Evolutionary conservation across 2,113 vertebrate species (phyloP), one percentile per base, ranked within the genome.

Genomic region (Vicugna pacos): DNA sequence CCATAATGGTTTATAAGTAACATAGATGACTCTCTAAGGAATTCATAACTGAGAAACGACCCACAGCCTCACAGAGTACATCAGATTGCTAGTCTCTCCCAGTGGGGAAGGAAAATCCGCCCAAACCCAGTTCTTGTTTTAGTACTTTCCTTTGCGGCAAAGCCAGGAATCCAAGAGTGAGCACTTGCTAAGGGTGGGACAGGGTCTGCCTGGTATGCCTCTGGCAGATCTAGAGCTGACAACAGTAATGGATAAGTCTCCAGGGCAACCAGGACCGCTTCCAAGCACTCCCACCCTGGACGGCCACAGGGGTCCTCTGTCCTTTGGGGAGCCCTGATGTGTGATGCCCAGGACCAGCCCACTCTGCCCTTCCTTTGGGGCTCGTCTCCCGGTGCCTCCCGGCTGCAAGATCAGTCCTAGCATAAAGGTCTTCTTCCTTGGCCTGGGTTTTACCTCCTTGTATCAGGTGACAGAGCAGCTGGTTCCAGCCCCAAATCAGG

Each of bases 381-480:
- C 7, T 75, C 19, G 35, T 35, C 50, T 88, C 75, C 22, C 15
- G 5, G 62, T 3, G 0, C 32, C 60, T 94, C 90, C 70, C 14
- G 28, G 54, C 60, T 88, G 38, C 48, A 48, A 73, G 75, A 70
- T 73, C 17, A 0, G 46, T 70, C 79, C 56, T 24, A 46, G 35
- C 7, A 6, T 38, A 58, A 90, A 30, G 58, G 81, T 73, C 60
- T 82, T 92, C 90, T 76, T 85, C 83, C 69, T 60, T 42, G 76
- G 70, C 64, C 94, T 48, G 17, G 12, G 60, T 76, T 90, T 96
- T 95, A 96, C 88, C 91, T 81, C 42, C 88, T 85, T 81, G 81
- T 89, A 73, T 96, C 96, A 97, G 96, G 96, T 97, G 95, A 93
- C 94, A 96, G 50, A 92, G 64, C 92, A 96, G 96, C 97, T 97